phyloP scores from a whole-genome alignment of 2,113 vertebrate genomes.

The Hemiscyllium ocellatum region DNA sequence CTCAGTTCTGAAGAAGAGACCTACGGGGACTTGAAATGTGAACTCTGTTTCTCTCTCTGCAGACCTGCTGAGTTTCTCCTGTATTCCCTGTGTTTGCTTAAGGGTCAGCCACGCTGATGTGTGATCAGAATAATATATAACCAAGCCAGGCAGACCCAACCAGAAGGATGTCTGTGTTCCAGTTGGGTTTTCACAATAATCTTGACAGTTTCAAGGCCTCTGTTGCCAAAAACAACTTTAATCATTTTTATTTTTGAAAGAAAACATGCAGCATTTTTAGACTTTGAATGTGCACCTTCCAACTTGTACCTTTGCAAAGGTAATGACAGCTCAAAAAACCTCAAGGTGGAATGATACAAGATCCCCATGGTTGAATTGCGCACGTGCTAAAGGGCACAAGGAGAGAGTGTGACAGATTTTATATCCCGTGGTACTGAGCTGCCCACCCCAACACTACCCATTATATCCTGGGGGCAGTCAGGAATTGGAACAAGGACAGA shows the following conservation, averaged over 20 bases:
- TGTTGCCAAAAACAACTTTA: neutral
- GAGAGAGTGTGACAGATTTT: neutral
- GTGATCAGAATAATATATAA: neutral
- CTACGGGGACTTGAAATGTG: too few relatives aligned
- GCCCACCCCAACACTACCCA: neutral
- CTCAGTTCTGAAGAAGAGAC: too few relatives aligned
- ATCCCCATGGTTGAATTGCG: neutral
- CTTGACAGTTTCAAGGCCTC: neutral
- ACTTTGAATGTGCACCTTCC: neutral
- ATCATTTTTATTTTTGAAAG: neutral
- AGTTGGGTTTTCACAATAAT: neutral
- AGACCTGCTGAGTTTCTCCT: too few relatives aligned
- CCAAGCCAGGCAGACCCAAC: neutral
- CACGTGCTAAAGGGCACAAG: neutral
- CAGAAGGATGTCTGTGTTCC: neutral
- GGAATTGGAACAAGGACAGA: neutral
- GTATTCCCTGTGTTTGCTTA: too few relatives aligned
- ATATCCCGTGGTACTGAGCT: neutral
- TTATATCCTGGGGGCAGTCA: too few relatives aligned
- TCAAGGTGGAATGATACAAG: neutral
- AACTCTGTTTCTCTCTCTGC: too few relatives aligned
- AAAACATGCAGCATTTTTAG: neutral
- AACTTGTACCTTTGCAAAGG: neutral
- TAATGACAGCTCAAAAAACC: neutral
- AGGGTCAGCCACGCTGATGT: neutral